Evolutionary conservation across 2,113 vertebrate species (phyloP).

Genomic region (Anguilla japonica): DNA sequence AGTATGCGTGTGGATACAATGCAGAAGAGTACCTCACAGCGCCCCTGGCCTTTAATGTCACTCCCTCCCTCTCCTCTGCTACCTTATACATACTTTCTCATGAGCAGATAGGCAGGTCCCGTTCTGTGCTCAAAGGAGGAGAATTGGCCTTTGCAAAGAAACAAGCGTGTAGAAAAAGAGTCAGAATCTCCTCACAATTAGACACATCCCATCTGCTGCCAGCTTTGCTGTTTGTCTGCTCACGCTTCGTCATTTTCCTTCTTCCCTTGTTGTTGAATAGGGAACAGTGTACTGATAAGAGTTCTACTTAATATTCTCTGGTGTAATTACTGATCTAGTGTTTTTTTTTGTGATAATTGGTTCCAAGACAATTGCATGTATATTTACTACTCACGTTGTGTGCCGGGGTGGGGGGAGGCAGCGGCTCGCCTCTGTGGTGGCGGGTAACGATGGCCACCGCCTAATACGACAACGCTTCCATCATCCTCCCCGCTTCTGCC

Average conservation of each 20-base stretch:
- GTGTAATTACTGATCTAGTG: conserved; percentile 99
- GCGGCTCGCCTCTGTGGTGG: conserved; percentile 73
- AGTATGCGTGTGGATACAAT: conserved; percentile 23
- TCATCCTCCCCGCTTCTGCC: conserved; percentile 77
- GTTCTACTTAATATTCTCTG: conserved; percentile 94
- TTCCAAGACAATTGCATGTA: conserved; percentile 97
- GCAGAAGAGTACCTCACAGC: conserved; percentile 6
- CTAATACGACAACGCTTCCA: conserved; percentile 86
- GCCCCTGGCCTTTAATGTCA: neutral
- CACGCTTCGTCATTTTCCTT: neutral
- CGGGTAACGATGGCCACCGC: conserved; percentile 76
- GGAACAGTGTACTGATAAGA: conserved; percentile 94
- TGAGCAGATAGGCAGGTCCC: neutral
- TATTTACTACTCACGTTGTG: conserved; percentile 94
- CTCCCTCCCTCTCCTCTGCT: neutral
- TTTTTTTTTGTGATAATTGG: conserved; percentile 98
- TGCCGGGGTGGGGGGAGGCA: conserved; percentile 50
- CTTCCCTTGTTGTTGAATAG: conserved; percentile 56
- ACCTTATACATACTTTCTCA: neutral
- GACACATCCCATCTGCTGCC: conserved; percentile 13
- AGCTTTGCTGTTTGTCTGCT: conserved; percentile 29
- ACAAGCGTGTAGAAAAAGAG: conserved; percentile 9
- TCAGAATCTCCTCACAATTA: neutral
- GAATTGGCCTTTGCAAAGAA: neutral
- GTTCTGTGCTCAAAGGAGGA: neutral